Base-by-base conservation (phyloP, 2,113 vertebrate genomes). In the Dipodomys merriami region DNA sequence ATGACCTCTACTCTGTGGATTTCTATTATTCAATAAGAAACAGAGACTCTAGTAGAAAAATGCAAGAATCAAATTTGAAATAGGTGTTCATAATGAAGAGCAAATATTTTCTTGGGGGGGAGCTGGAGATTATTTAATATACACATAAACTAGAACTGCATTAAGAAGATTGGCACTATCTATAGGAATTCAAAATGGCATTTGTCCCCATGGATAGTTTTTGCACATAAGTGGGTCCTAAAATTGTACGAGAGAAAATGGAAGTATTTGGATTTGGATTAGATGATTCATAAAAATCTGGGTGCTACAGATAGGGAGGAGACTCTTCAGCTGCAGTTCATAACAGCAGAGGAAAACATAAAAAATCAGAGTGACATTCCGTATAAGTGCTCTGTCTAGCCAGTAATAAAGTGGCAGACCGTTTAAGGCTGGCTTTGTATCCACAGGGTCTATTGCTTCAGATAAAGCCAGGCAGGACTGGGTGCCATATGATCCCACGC, bases 241-340 rank as follows among this genome's bases (percentile, higher is more conserved):
- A 80, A 71, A 35, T 95, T 44, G 33, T 83, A 44, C 23, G 73
- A 81, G 12, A 76, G 8, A 78, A 94, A 83, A 83, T n/a, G 7
- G 7, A 91, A 92, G 88, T 88, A 30, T 67, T 81, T 89, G 46
- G 83, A 78, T 88, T 68, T 90, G 44, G 53, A 13, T 81, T 88
- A 65, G 79, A 2, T 3, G 39, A 76, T 39, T 88, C 44, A 67
- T 69, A 82, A 85, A 96, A 74, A 80, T 64, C 30, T 85, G 53
- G 25, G n/a, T 35, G 73, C 25, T 19, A 5, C 12, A 80, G 27
- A 29, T 23, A 68, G 69, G 35, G 33, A 7, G 39, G 23, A 80
- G 15, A 49, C 74, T 68, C 46, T 64, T 94, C 57, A 72, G 6
- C 7, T 23, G 25, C 87, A 78, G 1, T 29, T 62, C 62, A 1